These are phyloP conservation scores for Daktulosphaira vitifoliae DNA, from an alignment of 1,140 invertebrate genomes.

Conservation along the genomic window DNA sequence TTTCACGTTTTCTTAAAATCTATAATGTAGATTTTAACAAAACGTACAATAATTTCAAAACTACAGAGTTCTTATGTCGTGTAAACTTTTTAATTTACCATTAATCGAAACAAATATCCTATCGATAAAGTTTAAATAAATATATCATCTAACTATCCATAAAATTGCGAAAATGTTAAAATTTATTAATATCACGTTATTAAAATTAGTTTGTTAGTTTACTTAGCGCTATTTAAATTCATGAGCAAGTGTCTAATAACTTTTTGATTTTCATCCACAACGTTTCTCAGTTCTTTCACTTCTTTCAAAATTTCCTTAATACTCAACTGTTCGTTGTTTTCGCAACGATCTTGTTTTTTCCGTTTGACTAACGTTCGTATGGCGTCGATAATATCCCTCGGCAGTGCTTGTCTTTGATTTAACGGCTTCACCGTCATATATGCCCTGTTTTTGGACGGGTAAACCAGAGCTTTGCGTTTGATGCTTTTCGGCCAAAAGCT, in stretches of 20 bases:
- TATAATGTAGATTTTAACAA: too few relatives aligned
- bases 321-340: neutral
- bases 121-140: too few relatives aligned
- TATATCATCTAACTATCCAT: too few relatives aligned
- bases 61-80: too few relatives aligned
- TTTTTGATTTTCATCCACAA: conserved; percentile 26
- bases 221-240: conserved; percentile 3
- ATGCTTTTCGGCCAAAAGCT: conserved; percentile 59
- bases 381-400: conserved; percentile 61
- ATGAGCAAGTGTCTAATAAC: conserved; percentile 16
- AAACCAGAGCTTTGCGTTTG: conserved; percentile 59
- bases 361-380: conserved; percentile 64
- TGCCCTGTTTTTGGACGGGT: conserved; percentile 64
- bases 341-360: conserved; percentile 35
- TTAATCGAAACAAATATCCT: too few relatives aligned
- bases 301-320: conserved; percentile 29
- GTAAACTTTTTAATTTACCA: too few relatives aligned
- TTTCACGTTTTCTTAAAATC: too few relatives aligned
- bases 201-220: too few relatives aligned
- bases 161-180: too few relatives aligned
- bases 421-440: conserved; percentile 67
- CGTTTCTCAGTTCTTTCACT: conserved; percentile 3
- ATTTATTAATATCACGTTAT: too few relatives aligned
- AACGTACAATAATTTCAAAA: too few relatives aligned
- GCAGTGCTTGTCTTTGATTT: conserved; percentile 68